Conservation (phyloP, 2,797 vertebrate species). For the Notoglanidium macrostoma region DNA sequence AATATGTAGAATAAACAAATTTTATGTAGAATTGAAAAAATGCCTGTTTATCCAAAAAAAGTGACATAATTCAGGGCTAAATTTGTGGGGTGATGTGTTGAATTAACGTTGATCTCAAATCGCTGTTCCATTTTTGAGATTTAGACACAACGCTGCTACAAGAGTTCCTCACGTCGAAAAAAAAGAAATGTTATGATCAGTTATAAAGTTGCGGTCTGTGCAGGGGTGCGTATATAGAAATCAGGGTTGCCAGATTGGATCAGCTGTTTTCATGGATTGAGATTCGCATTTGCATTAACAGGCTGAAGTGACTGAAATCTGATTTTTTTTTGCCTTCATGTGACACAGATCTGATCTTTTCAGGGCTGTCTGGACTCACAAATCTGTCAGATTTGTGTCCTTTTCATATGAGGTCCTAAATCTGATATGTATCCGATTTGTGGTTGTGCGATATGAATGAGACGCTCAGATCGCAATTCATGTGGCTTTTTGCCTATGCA, state of each 20-base stretch:
- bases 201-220: background rate
- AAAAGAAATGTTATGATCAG: background rate
- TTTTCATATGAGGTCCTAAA: too few species aligned
- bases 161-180: background rate
- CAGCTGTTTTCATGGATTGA: background rate
- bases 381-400: too few species aligned
- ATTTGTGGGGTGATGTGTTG: background rate
- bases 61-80: background rate
- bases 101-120: background rate
- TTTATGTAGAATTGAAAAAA: background rate
- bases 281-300: too few species aligned
- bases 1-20: background rate
- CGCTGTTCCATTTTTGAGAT: background rate
- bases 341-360: too few species aligned
- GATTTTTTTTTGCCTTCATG: too few species aligned
- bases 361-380: too few species aligned
- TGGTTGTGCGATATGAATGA: too few species aligned
- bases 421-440: too few species aligned
- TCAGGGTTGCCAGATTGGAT: slow-evolving; percentile 18
- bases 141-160: background rate
- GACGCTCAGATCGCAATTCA: too few species aligned
- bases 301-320: too few species aligned
- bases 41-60: background rate
- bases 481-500: too few species aligned
- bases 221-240: background rate